phyloP scores from a whole-genome alignment of 2,797 vertebrate genomes.

The Numenius phaeopus region DNA sequence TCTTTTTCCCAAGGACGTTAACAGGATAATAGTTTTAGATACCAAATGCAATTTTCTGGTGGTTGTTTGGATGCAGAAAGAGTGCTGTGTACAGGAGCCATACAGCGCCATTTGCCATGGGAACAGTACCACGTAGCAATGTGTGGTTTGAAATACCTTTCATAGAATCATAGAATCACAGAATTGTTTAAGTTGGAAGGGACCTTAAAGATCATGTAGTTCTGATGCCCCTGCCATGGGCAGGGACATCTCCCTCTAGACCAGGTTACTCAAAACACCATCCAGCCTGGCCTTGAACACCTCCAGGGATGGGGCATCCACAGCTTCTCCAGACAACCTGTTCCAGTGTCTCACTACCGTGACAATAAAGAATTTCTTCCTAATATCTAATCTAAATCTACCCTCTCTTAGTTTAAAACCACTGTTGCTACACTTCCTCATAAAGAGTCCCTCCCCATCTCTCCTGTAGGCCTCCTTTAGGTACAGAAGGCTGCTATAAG shows the following conservation, averaged over 20 bases:
- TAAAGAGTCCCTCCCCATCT: not conserved
- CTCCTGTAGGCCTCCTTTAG: not conserved
- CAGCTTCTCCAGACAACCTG: not conserved
- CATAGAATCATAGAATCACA: not conserved
- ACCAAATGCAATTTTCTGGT: not conserved
- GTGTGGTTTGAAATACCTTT: not conserved
- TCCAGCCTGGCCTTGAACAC: not conserved
- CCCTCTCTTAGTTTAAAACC: not conserved
- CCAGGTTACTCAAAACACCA: not conserved
- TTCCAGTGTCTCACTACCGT: not conserved
- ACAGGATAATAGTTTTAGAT: not conserved
- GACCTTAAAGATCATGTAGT: not conserved
- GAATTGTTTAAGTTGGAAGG: not conserved
- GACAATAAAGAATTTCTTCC: not conserved
- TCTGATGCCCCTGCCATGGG: not conserved
- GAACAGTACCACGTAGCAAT: not conserved
- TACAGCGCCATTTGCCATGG: not conserved
- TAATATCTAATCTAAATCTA: not conserved
- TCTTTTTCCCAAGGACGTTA: not conserved
- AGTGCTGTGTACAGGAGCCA: not conserved
- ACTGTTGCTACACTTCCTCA: not conserved
- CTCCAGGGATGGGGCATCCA: not conserved
- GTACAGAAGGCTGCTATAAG: not conserved
- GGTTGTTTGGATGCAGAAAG: not conserved
- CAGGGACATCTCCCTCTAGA: not conserved